A percentile compares a stretch with the other conserved stretches of the same genome.
phyloP scores from a whole-genome alignment of 2,797 vertebrate genomes.

The Acanthornis magna region DNA sequence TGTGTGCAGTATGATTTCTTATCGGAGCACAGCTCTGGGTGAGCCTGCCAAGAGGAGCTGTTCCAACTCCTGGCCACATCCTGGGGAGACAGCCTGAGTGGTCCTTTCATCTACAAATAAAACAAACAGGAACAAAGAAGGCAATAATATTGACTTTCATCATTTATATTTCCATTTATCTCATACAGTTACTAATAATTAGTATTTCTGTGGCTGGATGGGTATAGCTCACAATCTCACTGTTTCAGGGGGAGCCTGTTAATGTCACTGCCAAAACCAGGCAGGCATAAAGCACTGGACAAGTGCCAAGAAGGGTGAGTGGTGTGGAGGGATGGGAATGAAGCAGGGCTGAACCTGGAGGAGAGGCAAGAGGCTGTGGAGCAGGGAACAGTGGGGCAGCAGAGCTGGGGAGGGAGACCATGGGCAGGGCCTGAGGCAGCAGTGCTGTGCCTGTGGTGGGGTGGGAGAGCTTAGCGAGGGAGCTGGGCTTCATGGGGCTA shows the following conservation, averaged over 20 bases:
- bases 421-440: not conserved
- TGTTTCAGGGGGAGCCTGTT: constrained; percentile 24
- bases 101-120: constrained; percentile 68
- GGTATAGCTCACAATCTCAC: constrained; percentile 46
- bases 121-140: constrained; percentile 64
- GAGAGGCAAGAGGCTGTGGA: not conserved
- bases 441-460: not conserved
- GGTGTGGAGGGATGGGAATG: not conserved
- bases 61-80: constrained; percentile 34
- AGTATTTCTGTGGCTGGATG: constrained; percentile 59
- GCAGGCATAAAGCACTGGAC: not conserved
- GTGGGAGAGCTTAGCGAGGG: not conserved
- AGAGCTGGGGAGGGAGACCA: not conserved
- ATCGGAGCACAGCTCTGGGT: not conserved
- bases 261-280: constrained; percentile 1
- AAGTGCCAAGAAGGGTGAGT: accelerated
- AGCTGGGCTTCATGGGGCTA: not conserved
- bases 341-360: not conserved
- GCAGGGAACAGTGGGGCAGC: not conserved
- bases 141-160: constrained; percentile 64
- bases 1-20: constrained; percentile 49
- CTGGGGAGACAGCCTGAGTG: constrained; percentile 38
- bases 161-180: constrained; percentile 67
- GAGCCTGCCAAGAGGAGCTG: constrained; percentile 40
- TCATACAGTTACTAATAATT: constrained; percentile 61